A percentile compares a stretch with the other conserved stretches of the same genome.
These are phyloP conservation scores for Eupithecia pulchellata DNA, from an alignment of 2,888 invertebrate species.

Conservation along the genomic window DNA sequence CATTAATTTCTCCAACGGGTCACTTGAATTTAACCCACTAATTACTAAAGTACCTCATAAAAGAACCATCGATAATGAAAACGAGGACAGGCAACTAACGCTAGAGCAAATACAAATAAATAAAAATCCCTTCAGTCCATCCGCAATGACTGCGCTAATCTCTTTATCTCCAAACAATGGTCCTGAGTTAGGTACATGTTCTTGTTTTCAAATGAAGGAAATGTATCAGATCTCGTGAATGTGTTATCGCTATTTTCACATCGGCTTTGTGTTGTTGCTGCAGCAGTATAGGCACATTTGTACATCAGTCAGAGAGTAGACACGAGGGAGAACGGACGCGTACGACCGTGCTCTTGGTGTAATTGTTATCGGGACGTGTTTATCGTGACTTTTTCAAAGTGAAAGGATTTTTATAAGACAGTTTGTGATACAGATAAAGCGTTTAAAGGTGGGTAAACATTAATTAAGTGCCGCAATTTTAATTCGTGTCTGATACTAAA, in stretches of 20 bases:
- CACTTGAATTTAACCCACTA: too few species aligned
- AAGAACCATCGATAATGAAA: background rate
- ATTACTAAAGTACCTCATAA: background rate
- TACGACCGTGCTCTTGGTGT: constrained; percentile 10
- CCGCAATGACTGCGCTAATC: background rate
- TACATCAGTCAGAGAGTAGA: constrained; percentile 63
- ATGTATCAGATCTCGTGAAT: background rate
- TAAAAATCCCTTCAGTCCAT: background rate
- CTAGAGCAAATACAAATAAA: background rate
- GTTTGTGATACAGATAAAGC: constrained; percentile 2
- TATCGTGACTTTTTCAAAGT: constrained; percentile 34
- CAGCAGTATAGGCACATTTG: constrained; percentile 20
- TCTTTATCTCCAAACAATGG: constrained; percentile 8
- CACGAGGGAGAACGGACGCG: constrained; percentile 61
- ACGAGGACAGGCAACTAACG: background rate
- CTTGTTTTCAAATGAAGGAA: constrained; percentile 9
- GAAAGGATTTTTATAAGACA: constrained; percentile 24
- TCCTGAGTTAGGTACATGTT: background rate
- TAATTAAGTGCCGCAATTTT: background rate
- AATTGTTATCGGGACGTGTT: constrained; percentile 22
- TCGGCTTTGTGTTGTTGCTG: background rate
- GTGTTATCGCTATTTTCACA: constrained; percentile 8
- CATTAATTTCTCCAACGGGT: background rate
- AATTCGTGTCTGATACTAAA: background rate
- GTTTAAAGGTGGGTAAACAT: background rate